These are phyloP conservation scores for Eristalis arbustorum DNA, from an alignment of 2,888 invertebrate species.

Conservation along the genomic window DNA sequence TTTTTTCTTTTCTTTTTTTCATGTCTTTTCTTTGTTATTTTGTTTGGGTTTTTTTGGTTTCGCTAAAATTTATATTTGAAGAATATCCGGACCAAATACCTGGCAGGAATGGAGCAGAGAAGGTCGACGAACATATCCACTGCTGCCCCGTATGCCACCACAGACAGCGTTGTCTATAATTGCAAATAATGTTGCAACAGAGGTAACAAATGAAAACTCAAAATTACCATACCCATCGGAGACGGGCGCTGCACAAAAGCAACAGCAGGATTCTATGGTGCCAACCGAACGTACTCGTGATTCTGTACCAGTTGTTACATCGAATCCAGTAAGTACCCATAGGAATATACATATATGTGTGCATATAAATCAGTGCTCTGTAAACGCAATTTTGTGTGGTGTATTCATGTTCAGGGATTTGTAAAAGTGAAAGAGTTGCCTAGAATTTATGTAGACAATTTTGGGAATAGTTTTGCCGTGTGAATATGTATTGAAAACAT, in stretches of 20 bases:
- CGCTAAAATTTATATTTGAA: constrained; percentile 73
- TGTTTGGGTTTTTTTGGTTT: constrained; percentile 31
- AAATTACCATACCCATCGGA: constrained; percentile 81
- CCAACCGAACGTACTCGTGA: constrained; percentile 35
- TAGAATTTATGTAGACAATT: background rate
- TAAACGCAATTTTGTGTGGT: background rate
- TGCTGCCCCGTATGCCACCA: constrained; percentile 91
- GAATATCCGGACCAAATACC: constrained; percentile 85
- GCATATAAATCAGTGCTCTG: background rate
- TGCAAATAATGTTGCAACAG: constrained; percentile 89
- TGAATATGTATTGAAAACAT: background rate
- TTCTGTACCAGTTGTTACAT: constrained; percentile 73
- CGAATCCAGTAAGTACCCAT: constrained; percentile 78
- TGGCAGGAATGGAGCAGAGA: constrained; percentile 91
- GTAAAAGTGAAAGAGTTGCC: background rate
- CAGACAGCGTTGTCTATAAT: constrained; percentile 91
- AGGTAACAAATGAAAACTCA: constrained; percentile 84
- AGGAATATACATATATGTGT: constrained; percentile 15
- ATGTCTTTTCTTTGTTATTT: constrained; percentile 7
- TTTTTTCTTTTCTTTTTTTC: background rate
- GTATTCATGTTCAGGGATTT: background rate
- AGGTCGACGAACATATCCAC: constrained; percentile 90
- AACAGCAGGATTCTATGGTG: constrained; percentile 42
- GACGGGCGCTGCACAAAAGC: constrained; percentile 78
- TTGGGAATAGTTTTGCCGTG: background rate